Evolutionary conservation across 2,113 vertebrate species (phyloP), one percentile per base, ranked within the genome.

Genomic region (Dinomys branickii): DNA sequence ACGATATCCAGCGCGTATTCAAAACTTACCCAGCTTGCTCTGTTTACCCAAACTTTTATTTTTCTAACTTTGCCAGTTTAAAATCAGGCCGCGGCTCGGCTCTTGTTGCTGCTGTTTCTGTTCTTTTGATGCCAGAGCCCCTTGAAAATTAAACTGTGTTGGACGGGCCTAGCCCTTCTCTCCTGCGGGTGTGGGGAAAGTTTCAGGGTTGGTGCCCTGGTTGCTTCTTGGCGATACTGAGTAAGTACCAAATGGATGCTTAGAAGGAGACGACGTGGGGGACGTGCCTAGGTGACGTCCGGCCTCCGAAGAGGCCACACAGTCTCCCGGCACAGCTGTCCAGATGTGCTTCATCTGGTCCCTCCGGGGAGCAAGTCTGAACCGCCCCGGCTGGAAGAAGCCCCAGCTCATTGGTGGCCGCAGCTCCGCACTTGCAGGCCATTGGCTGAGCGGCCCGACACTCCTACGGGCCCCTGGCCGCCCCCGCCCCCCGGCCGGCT

Each of bases 321-420:
- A 16, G 88, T 4, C 33, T 20, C 83, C 50, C 38, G 2, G 56
- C 90, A 78, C 97, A 88, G 93, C 98, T 89, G 97, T 96, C 98
- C 98, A 98, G 98, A 98, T 98, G 98, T 96, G 98, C 96, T 97
- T 96, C 96, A 0, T 91, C 96, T 85, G 97, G 94, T 96, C 95
- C 93, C 96, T 86, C 44, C 38, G 84, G 35, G 89, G 63, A 91
- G 50, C 8, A 30, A 44, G 58, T 85, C 56, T 50, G n/a, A 4
- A 35, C 52, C 9, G 83, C 81, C 3, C 67, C 7, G 1, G 58
- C 67, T 44, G 44, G 50, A 81, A 82, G 7, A 92, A 90, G n/a
- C 91, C 90, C 50, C 85, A 58, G 81, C 58, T 95, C 82, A 98
- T 98, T 98, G 98, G 97, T 35, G 8, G 88, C 33, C 20, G 22